These are phyloP conservation scores for Zophobas atratus DNA, from an alignment of 1,140 invertebrate genomes.

Conservation along the genomic window DNA sequence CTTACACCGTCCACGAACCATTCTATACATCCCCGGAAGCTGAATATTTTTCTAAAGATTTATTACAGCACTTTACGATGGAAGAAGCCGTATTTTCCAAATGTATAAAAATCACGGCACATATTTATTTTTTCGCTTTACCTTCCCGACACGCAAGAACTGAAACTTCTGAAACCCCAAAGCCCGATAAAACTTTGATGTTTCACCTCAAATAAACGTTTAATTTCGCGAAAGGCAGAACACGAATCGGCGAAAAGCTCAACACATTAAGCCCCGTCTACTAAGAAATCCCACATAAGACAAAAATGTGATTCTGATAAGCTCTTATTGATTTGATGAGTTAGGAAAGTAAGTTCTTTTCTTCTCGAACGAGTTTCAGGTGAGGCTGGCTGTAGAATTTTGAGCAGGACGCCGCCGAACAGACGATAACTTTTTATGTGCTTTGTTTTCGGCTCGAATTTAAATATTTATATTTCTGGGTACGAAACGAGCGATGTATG, in stretches of 20 bases:
- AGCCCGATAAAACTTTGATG: too few relatives aligned
- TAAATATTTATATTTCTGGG: conserved; percentile 11
- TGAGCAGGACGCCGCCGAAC: neutral
- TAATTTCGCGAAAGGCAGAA: neutral
- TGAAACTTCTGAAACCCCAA: too few relatives aligned
- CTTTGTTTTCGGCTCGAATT: neutral
- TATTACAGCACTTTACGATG: neutral
- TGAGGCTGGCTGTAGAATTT: neutral
- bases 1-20: too few relatives aligned
- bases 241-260: neutral
- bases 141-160: too few relatives aligned
- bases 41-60: conserved; percentile 7
- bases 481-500: conserved; percentile 15
- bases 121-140: too few relatives aligned
- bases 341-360: conserved; percentile 25
- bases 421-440: conserved; percentile 9
- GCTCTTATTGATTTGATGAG: conserved; percentile 38
- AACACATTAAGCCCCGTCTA: neutral
- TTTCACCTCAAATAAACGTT: too few relatives aligned
- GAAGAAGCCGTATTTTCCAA: conserved; percentile 5
- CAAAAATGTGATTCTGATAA: conserved; percentile 9
- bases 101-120: neutral
- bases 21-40: neutral
- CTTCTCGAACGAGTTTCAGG: neutral
- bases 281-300: neutral